phyloP scores from a whole-genome alignment of 2,888 invertebrate species.

The Macroteleia sp. region DNA sequence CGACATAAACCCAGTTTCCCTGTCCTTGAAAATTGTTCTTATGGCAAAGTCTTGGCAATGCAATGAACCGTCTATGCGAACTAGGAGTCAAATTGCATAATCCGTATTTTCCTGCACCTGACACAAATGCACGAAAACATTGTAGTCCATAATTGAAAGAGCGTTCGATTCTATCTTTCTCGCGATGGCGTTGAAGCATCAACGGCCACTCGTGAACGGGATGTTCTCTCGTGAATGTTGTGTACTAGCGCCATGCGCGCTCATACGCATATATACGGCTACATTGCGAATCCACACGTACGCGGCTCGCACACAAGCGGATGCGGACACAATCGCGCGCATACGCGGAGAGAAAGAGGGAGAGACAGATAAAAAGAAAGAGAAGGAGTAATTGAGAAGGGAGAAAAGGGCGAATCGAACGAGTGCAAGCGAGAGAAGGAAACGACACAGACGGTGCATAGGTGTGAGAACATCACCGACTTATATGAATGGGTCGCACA shows the following conservation, averaged over 20 bases:
- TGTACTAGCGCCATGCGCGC: conserved; percentile 14
- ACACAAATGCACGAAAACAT: neutral
- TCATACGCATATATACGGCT: neutral
- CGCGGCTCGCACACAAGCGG: neutral
- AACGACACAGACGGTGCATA: neutral
- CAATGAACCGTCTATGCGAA: neutral
- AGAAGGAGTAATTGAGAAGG: neutral
- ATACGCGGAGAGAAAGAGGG: conserved; percentile 9
- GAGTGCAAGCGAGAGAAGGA: conserved; percentile 6
- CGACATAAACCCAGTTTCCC: conserved; percentile 1
- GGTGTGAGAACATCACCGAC: conserved; percentile 5
- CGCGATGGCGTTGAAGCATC: conserved; percentile 21
- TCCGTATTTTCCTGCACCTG: neutral
- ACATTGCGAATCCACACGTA: neutral
- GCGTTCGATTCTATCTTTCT: conserved; percentile 4
- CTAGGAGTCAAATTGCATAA: no score
- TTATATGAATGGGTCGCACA: no score
- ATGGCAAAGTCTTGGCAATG: conserved; percentile 1
- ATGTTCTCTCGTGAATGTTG: conserved; percentile 23
- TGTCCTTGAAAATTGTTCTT: conserved; percentile 14
- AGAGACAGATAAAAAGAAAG: neutral
- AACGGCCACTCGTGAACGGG: conserved; percentile 23
- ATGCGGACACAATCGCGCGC: neutral
- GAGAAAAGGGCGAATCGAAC: neutral
- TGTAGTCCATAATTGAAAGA: neutral